Evolutionary conservation across 1,140 invertebrate species (phyloP), one percentile per base, ranked within the genome.

Genomic region (Aporrectodea caliginosa): DNA sequence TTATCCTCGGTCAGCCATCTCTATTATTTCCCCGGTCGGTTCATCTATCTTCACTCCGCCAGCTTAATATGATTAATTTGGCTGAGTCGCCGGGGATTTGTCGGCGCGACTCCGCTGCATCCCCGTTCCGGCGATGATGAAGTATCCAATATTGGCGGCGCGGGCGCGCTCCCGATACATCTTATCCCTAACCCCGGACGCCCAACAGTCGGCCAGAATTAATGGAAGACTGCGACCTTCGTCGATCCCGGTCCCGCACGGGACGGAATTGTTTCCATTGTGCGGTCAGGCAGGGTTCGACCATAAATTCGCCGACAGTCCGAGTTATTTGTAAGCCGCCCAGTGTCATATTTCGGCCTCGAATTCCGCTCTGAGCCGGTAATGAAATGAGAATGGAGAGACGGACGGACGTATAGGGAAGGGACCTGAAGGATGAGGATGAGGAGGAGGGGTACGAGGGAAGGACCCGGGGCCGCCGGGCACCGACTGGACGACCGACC

Each of bases 21-120:
- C 43, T 58, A 58, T 58, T 58, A 58, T 58, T 58, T 58, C 43
- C 43, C 43, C 43, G 43, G 43, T 58, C 43, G 43, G 43, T 58
- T 22, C 43, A 58, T 58, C 43, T 58, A 58, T 58, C 43, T 58
- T 58, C 43, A 58, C 43, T 58, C 43, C 43, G 43, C 43, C 43
- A 58, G 43, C 43, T 58, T 58, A 58, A 58, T 58, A 58, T 58
- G 43, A 58, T 58, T 58, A 58, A 58, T 58, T 58, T 58, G 43
- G 43, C 22, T 22, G 6, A 22, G 43, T 58, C 43, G 43, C 6
- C 43, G 43, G 43, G 43, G 43, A 58, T 58, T 58, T 58, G 43
- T 58, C 22, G 6, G 43, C 43, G 43, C 22, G 22, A 58, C 43
- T 58, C 6, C 43, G 43, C 43, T 12, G 43, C 43, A 58, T 58